Percentiles rank a stretch among this genome's conserved stretches.
Evolutionary conservation across 1,140 invertebrate genomes (phyloP).

Genomic region (Brachionus rotundiformis): DNA sequence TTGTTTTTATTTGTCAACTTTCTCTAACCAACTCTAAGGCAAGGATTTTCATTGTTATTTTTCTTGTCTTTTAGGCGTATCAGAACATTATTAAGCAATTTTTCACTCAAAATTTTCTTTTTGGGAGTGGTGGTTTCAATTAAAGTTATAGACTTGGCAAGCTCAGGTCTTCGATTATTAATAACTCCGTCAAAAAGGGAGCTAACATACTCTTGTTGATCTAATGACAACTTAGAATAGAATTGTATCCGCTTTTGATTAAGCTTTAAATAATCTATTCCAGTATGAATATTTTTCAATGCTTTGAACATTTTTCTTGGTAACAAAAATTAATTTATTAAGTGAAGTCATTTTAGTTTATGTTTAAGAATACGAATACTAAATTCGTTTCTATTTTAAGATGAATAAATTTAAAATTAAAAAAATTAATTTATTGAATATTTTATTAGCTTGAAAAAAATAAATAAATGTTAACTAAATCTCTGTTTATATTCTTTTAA

Average conservation of each 20-base stretch:
- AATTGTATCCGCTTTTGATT: neutral
- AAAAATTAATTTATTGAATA: neutral
- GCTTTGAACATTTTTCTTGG: constrained; percentile 14
- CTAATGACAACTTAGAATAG: neutral
- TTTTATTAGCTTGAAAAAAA: constrained; percentile 28
- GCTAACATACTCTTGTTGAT: constrained; percentile 17
- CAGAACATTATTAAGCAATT: constrained; percentile 64
- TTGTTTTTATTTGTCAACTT: neutral
- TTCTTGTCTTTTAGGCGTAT: constrained; percentile 58
- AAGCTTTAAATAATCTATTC: neutral
- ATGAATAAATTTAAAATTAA: neutral
- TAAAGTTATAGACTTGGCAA: constrained; percentile 68
- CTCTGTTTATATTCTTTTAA: neutral
- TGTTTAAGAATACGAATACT: constrained; percentile 28
- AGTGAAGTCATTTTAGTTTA: neutral
- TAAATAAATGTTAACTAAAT: neutral
- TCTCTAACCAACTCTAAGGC: constrained; percentile 65
- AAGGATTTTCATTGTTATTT: constrained; percentile 56
- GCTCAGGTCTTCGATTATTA: constrained; percentile 58
- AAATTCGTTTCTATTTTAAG: neutral
- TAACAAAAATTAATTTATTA: neutral
- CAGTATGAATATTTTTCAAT: neutral
- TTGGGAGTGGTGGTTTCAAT: constrained; percentile 66
- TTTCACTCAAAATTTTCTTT: constrained; percentile 64
- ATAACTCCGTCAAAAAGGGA: constrained; percentile 59